Base-by-base conservation (phyloP, 2,888 invertebrate species). In the Polydrusus pterygomalis region DNA sequence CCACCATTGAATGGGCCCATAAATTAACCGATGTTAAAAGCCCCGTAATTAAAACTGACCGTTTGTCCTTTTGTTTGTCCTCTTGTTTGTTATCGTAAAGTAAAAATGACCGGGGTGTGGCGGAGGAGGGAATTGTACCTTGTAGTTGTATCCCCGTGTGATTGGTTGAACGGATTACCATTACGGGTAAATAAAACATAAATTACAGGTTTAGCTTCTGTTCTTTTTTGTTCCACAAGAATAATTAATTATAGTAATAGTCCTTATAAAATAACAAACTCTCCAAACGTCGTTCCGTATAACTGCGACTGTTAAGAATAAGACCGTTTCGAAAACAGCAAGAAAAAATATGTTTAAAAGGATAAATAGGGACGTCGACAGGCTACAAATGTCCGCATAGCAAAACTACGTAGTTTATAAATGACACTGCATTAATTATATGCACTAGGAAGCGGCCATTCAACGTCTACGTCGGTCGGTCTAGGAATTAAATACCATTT, bases 401-500 rank as follows among this genome's bases (percentile, higher is more conserved):
- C 58, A 7, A 60, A 60, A 60, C 38, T 60, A 60, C 38, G 38
- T n/a, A 11, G 17, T 38, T 60, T 38, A 60, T 60, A 60, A 60
- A 60, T 60, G 58, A 38, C 58, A 60, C 18, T 18, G 10, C 58
- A 60, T 60, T 38, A 38, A 60, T 60, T 60, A 38, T 18, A 15
- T 7, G 17, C 11, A 60, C 58, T 38, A 60, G 58, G 58, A 60
- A 60, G 58, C 38, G 58, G 58, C 58, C 38, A 60, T 60, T 60
- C 58, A 60, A 8, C 58, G 38, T 60, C 58, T n/a, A n/a, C n/a
- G n/a, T 60, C 38, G 2, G 58, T 17, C 11, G 38, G 38, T 60
- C 38, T 38, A 10, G 58, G 18, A 18, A 60, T 60, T 60, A 60
- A 60, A 60, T 60, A 60, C 38, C 58, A 38, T 38, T n/a, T 40